phyloP scores from a whole-genome alignment of 2,888 invertebrate species.

The Drosophila hawaiiensis region DNA sequence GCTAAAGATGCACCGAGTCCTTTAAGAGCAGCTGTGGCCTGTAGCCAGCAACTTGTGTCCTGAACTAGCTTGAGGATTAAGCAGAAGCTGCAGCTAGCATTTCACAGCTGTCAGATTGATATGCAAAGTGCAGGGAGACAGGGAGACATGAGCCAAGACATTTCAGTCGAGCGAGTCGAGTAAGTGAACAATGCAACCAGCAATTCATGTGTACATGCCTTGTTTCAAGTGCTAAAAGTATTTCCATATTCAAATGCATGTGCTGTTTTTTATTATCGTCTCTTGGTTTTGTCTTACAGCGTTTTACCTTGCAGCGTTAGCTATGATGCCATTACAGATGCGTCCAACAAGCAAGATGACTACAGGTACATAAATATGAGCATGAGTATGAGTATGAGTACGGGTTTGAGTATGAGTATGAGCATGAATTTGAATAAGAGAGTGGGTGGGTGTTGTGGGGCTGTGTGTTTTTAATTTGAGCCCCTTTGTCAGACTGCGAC shows the following conservation, averaged over 20 bases:
- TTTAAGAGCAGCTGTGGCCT: conserved; percentile 6
- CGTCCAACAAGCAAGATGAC: conserved; percentile 79
- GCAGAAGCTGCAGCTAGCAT: conserved; percentile 4
- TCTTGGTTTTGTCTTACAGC: conserved; percentile 83
- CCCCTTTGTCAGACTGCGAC: conserved; percentile 37
- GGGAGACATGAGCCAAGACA: conserved; percentile 10
- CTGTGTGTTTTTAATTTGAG: conserved; percentile 32
- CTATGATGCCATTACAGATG: conserved; percentile 84
- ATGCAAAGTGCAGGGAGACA: conserved; percentile 9
- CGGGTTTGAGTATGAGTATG: not conserved
- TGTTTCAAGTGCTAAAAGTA: conserved; percentile 30
- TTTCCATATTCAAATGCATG: conserved; percentile 37
- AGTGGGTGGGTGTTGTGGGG: not conserved
- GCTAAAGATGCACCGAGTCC: not conserved
- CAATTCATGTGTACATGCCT: conserved; percentile 28
- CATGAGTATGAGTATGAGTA: conserved; percentile 3
- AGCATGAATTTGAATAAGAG: not conserved
- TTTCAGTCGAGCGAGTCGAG: conserved; percentile 5
- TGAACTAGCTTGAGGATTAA: conserved; percentile 17
- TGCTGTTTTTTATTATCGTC: conserved; percentile 16
- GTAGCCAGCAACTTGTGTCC: not conserved
- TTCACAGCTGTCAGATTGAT: conserved; percentile 15
- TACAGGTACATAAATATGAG: conserved; percentile 77
- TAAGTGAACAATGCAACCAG: conserved; percentile 26
- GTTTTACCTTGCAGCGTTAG: conserved; percentile 88